phyloP scores from a whole-genome alignment of 2,797 vertebrate genomes.

The Enteromius paludinosus region DNA sequence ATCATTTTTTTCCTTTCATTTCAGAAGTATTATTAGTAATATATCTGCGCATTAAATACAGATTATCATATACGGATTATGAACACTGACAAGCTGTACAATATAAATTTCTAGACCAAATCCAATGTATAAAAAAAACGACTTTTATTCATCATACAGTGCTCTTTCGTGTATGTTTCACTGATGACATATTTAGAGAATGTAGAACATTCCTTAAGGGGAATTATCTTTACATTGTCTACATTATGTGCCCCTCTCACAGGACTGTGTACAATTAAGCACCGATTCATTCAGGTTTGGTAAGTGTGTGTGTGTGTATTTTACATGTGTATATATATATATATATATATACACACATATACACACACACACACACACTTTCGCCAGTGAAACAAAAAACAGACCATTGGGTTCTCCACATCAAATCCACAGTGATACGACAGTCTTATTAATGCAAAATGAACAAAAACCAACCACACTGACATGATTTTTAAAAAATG shows the following conservation, averaged over 20 bases:
- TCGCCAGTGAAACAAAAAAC: slow-evolving; percentile 21
- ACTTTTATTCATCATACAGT: slow-evolving; percentile 59
- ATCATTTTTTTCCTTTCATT: neutral
- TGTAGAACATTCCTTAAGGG: slow-evolving; percentile 25
- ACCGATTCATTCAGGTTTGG: slow-evolving; percentile 1
- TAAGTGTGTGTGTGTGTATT: neutral
- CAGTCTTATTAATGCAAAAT: neutral
- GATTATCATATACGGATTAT: neutral
- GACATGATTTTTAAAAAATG: slow-evolving; percentile 26
- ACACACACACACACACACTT: neutral
- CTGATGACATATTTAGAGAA: slow-evolving; percentile 41
- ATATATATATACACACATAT: no score
- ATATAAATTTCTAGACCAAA: neutral
- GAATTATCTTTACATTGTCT: slow-evolving; percentile 41
- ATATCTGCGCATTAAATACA: neutral
- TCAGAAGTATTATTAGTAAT: neutral
- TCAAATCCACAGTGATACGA: slow-evolving; percentile 17
- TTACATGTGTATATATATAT: no score
- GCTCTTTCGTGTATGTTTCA: slow-evolving; percentile 37
- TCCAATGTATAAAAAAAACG: slow-evolving; percentile 16
- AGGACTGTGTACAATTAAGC: slow-evolving; percentile 24
- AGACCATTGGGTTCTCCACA: neutral
- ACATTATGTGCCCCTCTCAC: slow-evolving; percentile 36
- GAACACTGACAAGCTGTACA: neutral
- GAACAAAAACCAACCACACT: neutral